Conservation (phyloP, 1,140 invertebrate genomes). For the Nylanderia fulva region DNA sequence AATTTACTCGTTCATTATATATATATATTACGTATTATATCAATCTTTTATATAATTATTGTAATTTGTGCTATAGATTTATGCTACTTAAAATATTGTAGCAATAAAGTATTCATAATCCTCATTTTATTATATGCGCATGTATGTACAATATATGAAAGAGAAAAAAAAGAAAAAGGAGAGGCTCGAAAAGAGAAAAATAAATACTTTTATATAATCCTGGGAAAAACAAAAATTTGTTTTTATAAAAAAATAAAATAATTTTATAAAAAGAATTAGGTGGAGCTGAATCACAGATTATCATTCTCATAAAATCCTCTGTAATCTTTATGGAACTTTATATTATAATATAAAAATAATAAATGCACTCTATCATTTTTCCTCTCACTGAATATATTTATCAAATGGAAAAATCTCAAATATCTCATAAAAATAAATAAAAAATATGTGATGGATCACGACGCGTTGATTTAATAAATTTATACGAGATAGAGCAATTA, state of each 20-base stretch:
- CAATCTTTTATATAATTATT: neutral
- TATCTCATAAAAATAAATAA: neutral
- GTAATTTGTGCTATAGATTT: neutral
- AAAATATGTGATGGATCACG: neutral
- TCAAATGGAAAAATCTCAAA: neutral
- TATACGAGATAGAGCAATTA: neutral
- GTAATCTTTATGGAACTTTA: neutral
- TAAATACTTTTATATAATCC: neutral
- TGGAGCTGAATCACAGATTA: neutral
- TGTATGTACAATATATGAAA: too few relatives aligned
- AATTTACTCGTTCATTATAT: neutral
- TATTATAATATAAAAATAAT: neutral
- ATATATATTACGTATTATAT: neutral
- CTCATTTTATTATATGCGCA: neutral
- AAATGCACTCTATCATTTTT: neutral
- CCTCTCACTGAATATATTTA: neutral
- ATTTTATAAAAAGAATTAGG: constrained; percentile 1
- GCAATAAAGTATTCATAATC: neutral
- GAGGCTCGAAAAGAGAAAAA: neutral
- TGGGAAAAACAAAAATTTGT: neutral
- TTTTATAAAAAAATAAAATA: neutral
- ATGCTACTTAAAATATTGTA: neutral
- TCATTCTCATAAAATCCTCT: neutral
- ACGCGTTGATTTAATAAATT: neutral
- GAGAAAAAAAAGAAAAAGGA: too few relatives aligned